Conservation (phyloP, 2,888 invertebrate genomes). For the Dorcus parallelipipedus region DNA sequence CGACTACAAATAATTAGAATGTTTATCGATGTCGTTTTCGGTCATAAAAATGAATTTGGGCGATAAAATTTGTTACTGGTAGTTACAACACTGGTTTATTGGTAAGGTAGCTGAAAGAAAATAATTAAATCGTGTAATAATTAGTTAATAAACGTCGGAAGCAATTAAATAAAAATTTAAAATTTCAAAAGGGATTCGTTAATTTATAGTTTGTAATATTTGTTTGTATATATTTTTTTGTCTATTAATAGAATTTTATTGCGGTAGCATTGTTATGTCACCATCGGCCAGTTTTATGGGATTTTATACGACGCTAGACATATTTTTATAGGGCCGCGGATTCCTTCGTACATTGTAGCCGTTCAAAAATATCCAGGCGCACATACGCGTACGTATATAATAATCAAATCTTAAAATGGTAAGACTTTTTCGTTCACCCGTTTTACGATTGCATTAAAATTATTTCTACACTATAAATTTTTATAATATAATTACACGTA, state of each 20-base stretch:
- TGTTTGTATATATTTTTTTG: not conserved
- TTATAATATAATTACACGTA: too few relatives aligned
- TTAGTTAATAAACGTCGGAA: not conserved
- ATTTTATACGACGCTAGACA: constrained; percentile 8
- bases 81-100: too few relatives aligned
- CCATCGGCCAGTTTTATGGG: constrained; percentile 2
- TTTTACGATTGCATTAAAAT: too few relatives aligned
- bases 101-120: not conserved
- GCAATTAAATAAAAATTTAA: not conserved
- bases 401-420: too few relatives aligned
- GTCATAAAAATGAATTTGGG: too few relatives aligned
- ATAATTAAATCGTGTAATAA: constrained; percentile 7
- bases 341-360: not conserved
- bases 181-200: not conserved
- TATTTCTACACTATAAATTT: too few relatives aligned
- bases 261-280: not conserved
- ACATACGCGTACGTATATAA: too few relatives aligned
- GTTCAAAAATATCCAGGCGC: too few relatives aligned
- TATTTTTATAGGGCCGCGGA: constrained; percentile 9
- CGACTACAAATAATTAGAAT: too few relatives aligned
- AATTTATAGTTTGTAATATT: not conserved
- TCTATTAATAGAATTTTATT: not conserved
- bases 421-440: too few relatives aligned
- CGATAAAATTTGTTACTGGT: too few relatives aligned
- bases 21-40: too few relatives aligned